Evolutionary conservation across 37 sponge, comb jelly and placozoan genomes (phyloP).

Genomic region (Chondrosia reniformis): DNA sequence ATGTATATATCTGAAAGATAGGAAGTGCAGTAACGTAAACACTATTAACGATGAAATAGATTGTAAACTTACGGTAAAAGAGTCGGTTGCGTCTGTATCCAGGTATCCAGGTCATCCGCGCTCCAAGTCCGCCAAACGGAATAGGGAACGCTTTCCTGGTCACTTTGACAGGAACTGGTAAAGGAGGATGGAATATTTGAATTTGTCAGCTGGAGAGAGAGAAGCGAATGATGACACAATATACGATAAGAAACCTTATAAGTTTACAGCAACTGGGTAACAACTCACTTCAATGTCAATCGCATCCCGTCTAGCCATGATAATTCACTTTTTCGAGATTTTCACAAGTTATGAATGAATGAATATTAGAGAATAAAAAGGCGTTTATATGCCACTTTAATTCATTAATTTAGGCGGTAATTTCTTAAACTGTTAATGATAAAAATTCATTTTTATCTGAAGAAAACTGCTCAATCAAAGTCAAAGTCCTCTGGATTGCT

Average conservation of each 20-base stretch:
- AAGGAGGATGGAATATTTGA: too few relatives aligned
- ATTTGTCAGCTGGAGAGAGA: too few relatives aligned
- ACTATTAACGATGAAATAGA: not conserved
- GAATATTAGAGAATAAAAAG: too few relatives aligned
- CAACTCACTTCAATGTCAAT: not conserved
- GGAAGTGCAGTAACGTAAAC: too few relatives aligned
- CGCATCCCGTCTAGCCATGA: not conserved
- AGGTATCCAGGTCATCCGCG: not conserved
- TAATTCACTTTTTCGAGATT: not conserved
- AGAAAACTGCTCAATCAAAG: too few relatives aligned
- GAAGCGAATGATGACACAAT: too few relatives aligned
- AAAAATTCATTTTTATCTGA: too few relatives aligned
- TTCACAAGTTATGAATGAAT: not conserved
- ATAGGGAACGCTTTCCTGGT: not conserved
- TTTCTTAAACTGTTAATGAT: too few relatives aligned
- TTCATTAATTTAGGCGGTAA: too few relatives aligned
- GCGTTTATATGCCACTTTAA: too few relatives aligned
- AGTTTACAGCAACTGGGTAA: not conserved
- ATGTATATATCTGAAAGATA: not conserved
- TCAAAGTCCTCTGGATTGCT: slow-evolving; percentile 60
- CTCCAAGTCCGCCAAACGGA: not conserved
- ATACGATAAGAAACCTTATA: too few relatives aligned
- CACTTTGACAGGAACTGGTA: too few relatives aligned
- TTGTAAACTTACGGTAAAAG: not conserved
- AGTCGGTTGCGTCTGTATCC: not conserved